phyloP scores from a whole-genome alignment of 1,140 invertebrate species.

The Anadara kagoshimensis region DNA sequence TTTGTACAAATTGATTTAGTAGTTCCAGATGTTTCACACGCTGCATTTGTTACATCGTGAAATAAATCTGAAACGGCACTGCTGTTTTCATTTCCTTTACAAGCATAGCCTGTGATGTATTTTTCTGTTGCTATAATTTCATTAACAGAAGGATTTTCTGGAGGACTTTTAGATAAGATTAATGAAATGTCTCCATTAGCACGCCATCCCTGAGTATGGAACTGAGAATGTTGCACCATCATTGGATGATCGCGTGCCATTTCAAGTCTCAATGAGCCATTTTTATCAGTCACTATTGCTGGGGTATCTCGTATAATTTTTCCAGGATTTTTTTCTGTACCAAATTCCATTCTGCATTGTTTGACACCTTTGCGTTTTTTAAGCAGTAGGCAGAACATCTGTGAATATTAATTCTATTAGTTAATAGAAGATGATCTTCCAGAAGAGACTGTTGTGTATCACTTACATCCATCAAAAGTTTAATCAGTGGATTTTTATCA shows the following conservation, averaged over 20 bases:
- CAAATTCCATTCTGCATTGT: conserved; percentile 39
- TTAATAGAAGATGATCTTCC: conserved; percentile 31
- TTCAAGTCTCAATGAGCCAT: conserved; percentile 34
- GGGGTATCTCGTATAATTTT: conserved; percentile 14
- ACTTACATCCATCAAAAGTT: conserved; percentile 40
- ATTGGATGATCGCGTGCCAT: conserved; percentile 44
- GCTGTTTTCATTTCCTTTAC: conserved; percentile 10
- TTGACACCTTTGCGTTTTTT: background rate
- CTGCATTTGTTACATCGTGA: conserved; percentile 22
- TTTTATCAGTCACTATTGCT: conserved; percentile 28
- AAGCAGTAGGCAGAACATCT: conserved; percentile 27
- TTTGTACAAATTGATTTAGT: conserved; percentile 40
- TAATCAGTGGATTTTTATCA: conserved; percentile 19
- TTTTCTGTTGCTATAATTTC: conserved; percentile 18
- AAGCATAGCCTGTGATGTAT: conserved; percentile 22
- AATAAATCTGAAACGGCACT: conserved; percentile 26
- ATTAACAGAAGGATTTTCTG: conserved; percentile 38
- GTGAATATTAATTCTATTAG: conserved; percentile 34
- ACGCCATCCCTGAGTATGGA: conserved; percentile 38
- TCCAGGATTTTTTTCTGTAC: conserved; percentile 1
- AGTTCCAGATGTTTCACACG: conserved; percentile 13
- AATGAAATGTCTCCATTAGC: conserved; percentile 45
- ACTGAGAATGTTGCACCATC: conserved; percentile 30
- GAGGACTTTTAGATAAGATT: conserved; percentile 37
- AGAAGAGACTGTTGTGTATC: conserved; percentile 19